Conservation (phyloP, 2,113 vertebrate species). For the Lepidothrix coronata region DNA sequence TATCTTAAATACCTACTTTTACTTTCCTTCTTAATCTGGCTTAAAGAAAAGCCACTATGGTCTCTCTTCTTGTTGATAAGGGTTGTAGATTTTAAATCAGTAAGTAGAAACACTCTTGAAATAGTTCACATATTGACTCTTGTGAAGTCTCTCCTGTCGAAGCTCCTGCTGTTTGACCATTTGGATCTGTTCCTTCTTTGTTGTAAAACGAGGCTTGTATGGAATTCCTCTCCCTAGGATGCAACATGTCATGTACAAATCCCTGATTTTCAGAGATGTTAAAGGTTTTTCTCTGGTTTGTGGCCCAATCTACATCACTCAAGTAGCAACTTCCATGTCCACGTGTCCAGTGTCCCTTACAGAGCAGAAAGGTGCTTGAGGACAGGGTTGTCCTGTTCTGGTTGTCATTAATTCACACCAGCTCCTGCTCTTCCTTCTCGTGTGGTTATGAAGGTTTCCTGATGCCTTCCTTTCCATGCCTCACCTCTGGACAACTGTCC, state of each 20-base stretch:
- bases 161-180: slow-evolving; percentile 4
- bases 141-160: neutral
- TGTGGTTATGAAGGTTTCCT: neutral
- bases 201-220: neutral
- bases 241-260: neutral
- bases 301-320: neutral
- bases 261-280: neutral
- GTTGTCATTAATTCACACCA: neutral
- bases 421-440: neutral
- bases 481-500: neutral
- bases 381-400: neutral
- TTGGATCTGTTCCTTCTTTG: slow-evolving; percentile 22
- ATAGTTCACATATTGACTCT: slow-evolving; percentile 53
- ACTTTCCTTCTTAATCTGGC: slow-evolving; percentile 4
- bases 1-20: slow-evolving; percentile 46
- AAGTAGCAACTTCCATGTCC: rapidly evolving
- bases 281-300: neutral
- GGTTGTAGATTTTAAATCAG: slow-evolving; percentile 8
- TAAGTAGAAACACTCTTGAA: slow-evolving; percentile 44
- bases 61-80: slow-evolving; percentile 19
- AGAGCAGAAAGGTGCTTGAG: neutral
- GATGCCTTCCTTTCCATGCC: neutral
- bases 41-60: neutral
- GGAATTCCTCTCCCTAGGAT: neutral
- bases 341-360: rapidly evolving